Conservation (phyloP, 1,140 invertebrate species). For the Mylabris phalerata region DNA sequence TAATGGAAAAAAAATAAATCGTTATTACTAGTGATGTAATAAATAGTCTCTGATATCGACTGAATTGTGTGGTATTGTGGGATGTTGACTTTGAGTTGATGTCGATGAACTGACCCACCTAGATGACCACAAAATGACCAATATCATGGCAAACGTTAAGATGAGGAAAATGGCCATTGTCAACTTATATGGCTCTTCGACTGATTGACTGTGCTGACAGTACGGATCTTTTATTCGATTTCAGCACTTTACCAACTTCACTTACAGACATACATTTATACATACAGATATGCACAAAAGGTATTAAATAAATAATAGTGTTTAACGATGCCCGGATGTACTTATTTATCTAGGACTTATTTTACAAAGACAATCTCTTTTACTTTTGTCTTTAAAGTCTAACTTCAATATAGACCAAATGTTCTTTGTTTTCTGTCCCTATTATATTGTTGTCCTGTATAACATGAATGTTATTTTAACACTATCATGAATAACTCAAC, state of each 20-base stretch:
- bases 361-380: constrained; percentile 5
- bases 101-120: constrained; percentile 10
- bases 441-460: too few relatives aligned
- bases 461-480: too few relatives aligned
- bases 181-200: constrained; percentile 5
- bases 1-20: too few relatives aligned
- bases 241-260: constrained; percentile 4
- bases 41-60: neutral
- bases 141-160: neutral
- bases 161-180: neutral
- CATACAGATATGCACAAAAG: neutral
- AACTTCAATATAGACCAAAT: neutral
- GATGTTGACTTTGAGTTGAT: too few relatives aligned
- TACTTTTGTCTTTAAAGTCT: constrained; percentile 7
- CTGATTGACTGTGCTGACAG: constrained; percentile 9
- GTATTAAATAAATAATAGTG: constrained; percentile 7
- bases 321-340: constrained; percentile 5
- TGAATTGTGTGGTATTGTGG: too few relatives aligned
- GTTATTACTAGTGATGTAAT: neutral
- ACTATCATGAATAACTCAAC: too few relatives aligned
- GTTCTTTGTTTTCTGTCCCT: constrained; percentile 2
- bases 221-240: constrained; percentile 1
- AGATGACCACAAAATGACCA: neutral
- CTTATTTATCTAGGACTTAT: constrained; percentile 6
- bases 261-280: too few relatives aligned